Evolutionary conservation across 2,113 vertebrate genomes (phyloP).

Genomic region (Urocitellus parryii): DNA sequence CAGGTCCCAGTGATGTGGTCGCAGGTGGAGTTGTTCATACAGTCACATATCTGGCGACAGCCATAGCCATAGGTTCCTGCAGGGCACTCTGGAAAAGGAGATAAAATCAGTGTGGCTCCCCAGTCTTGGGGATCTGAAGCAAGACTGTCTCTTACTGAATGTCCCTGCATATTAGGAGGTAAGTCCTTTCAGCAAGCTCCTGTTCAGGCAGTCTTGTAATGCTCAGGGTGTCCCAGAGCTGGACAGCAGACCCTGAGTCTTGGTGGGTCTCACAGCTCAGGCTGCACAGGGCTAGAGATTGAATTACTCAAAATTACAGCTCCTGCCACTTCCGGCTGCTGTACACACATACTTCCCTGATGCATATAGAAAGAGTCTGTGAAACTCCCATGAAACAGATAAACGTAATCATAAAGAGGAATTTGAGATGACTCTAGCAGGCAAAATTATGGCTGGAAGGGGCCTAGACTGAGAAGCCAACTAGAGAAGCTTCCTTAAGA

Average conservation of each 20-base stretch:
- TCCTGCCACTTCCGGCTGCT: background rate
- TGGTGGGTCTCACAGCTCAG: background rate
- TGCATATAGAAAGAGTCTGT: background rate
- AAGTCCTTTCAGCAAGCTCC: background rate
- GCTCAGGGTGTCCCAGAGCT: background rate
- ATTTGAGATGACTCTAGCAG: background rate
- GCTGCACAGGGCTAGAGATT: background rate
- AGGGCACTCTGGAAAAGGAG: slow-evolving; percentile 91
- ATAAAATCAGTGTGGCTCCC: background rate
- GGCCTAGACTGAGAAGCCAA: background rate
- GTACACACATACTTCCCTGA: background rate
- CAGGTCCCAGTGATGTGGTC: slow-evolving; percentile 98
- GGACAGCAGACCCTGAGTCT: background rate
- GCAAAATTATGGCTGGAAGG: background rate
- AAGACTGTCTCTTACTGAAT: background rate
- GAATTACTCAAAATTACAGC: background rate
- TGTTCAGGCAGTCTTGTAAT: background rate
- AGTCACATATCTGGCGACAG: slow-evolving; percentile 97
- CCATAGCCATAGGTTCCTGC: slow-evolving; percentile 95
- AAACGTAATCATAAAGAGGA: background rate
- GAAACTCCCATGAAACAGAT: background rate
- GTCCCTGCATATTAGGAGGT: too few relatives aligned
- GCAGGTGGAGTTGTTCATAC: slow-evolving; percentile 97
- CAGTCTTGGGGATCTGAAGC: background rate
- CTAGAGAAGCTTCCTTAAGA: background rate